Percentiles rank a stretch among this genome's conserved stretches.
These are phyloP conservation scores for Leptinotarsa undecemlineata DNA, from an alignment of 1,140 invertebrate genomes.

Conservation along the genomic window DNA sequence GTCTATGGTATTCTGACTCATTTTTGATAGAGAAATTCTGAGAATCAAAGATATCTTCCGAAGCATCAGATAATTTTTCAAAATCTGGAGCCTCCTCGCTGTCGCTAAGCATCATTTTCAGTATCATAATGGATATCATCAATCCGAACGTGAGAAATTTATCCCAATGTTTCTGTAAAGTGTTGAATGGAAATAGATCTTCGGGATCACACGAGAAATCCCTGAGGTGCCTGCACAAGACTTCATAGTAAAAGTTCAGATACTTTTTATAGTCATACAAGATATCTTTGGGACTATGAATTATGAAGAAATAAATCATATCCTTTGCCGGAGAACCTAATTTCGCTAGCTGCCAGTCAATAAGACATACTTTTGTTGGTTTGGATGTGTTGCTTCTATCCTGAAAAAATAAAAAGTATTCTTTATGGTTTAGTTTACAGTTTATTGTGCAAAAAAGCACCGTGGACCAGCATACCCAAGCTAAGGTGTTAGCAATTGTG, in stretches of 20 bases:
- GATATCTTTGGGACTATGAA: constrained; percentile 7
- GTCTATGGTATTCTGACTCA: no score
- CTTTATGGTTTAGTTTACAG: no score
- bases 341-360: not conserved
- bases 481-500: no score
- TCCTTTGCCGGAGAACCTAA: not conserved
- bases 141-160: not conserved
- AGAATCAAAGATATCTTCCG: no score
- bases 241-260: constrained; percentile 6
- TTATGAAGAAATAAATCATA: constrained; percentile 1
- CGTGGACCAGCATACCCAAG: no score
- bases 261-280: not conserved
- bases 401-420: not conserved
- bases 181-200: not conserved
- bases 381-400: not conserved
- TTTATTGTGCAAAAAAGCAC: no score
- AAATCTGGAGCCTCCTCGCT: not conserved
- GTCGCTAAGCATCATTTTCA: constrained; percentile 1
- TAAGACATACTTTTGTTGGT: constrained; percentile 1
- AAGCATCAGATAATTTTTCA: no score
- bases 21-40: no score
- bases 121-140: not conserved
- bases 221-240: not conserved
- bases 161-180: not conserved
- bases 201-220: constrained; percentile 6